Conservation (phyloP, 1,140 invertebrate genomes). For the Drosophila varians region DNA sequence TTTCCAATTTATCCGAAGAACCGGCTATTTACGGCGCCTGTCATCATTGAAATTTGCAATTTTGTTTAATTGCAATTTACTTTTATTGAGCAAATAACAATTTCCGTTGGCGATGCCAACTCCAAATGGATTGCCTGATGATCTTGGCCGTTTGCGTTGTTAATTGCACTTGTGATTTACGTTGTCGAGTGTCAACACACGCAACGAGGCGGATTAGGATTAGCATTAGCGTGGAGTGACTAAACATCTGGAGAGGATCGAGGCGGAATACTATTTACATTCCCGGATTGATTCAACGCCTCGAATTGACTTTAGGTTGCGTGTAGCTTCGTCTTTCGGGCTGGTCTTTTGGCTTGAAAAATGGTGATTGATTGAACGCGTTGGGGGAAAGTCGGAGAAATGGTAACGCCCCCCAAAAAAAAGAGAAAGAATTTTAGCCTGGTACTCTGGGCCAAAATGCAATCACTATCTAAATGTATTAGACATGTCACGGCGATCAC, state of each 20-base stretch:
- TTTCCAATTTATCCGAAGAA: conserved; percentile 23
- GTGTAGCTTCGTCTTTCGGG: conserved; percentile 16
- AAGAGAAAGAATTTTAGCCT: conserved; percentile 6
- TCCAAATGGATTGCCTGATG: conserved; percentile 52
- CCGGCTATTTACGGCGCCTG: conserved; percentile 62
- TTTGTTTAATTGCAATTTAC: conserved; percentile 81
- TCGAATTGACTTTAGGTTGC: conserved; percentile 27
- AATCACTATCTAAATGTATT: conserved; percentile 70
- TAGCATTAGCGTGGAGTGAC: neutral
- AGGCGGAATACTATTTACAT: conserved; percentile 23
- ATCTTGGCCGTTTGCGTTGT: conserved; percentile 65
- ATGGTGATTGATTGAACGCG: conserved; percentile 49
- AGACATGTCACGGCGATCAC: conserved; percentile 66
- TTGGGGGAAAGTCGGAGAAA: conserved; percentile 59
- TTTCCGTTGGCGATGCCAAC: conserved; percentile 59
- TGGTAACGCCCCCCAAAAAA: conserved; percentile 37
- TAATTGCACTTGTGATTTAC: conserved; percentile 79
- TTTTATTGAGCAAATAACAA: conserved; percentile 78
- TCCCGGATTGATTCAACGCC: conserved; percentile 35
- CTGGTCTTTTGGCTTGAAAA: conserved; percentile 15
- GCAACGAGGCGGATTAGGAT: conserved; percentile 46
- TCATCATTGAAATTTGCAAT: conserved; percentile 79
- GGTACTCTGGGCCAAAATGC: conserved; percentile 22
- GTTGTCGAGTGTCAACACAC: conserved; percentile 71
- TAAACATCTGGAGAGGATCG: neutral